These are phyloP conservation scores for Zoanthus sociatus DNA, from an alignment of 92 coral and sea anemone genomes.

Conservation along the genomic window DNA sequence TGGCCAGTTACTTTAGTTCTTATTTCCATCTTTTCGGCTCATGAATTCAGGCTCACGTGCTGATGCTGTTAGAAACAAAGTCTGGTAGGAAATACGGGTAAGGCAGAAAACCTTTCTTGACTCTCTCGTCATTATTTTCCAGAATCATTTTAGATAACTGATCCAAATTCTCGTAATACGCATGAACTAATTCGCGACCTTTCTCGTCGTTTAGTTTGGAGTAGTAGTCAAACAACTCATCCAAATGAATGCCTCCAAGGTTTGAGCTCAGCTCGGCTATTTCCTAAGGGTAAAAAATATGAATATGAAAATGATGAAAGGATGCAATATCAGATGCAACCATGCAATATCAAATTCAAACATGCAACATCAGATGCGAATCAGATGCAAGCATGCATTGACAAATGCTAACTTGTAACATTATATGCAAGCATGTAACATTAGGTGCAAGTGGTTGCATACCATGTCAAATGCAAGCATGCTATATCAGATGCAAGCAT, in stretches of 20 bases:
- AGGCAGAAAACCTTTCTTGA: constrained; percentile 77
- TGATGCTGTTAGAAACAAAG: constrained; percentile 86
- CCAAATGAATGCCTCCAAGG: constrained; percentile 90
- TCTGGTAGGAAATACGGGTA: constrained; percentile 93
- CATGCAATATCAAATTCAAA: too few relatives aligned
- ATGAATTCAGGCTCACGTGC: constrained; percentile 61
- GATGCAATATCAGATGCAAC: too few relatives aligned
- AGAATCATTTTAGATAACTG: constrained; percentile 62
- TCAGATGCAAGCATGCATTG: too few relatives aligned
- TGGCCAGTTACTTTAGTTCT: too few relatives aligned
- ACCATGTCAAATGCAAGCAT: too few relatives aligned
- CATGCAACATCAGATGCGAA: too few relatives aligned
- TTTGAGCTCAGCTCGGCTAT: constrained; percentile 91
- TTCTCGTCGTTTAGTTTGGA: constrained; percentile 79
- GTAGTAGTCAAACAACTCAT: constrained; percentile 88
- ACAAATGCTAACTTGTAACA: too few relatives aligned
- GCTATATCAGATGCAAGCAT: too few relatives aligned
- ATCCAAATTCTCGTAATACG: constrained; percentile 70
- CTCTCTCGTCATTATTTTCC: constrained; percentile 79
- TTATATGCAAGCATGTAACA: too few relatives aligned
- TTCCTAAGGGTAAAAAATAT: constrained; percentile 63
- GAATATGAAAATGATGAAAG: too few relatives aligned
- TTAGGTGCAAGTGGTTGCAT: too few relatives aligned
- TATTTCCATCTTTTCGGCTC: not conserved
- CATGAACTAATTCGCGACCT: constrained; percentile 67